Evolutionary conservation across 1,140 invertebrate species (phyloP).

Genomic region (Aphelinus certus): DNA sequence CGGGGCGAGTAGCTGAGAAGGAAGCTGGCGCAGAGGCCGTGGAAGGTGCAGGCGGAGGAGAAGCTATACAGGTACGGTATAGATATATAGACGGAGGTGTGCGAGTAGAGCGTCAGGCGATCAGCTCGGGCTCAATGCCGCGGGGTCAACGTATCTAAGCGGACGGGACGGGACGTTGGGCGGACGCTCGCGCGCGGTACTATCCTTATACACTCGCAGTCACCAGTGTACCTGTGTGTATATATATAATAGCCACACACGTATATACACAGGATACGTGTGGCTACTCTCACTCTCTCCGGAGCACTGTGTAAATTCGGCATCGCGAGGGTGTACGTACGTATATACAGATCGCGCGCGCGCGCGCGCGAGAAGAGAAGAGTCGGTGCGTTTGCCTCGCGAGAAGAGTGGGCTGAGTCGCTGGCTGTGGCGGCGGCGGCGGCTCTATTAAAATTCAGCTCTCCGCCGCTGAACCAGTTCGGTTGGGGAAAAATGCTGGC

Average conservation of each 20-base stretch:
- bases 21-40: too few relatives aligned
- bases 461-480: background rate
- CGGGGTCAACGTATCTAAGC: conserved; percentile 30
- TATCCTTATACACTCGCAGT: too few relatives aligned
- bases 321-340: too few relatives aligned
- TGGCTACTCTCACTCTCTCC: conserved; percentile 43
- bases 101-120: too few relatives aligned
- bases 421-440: conserved; percentile 35
- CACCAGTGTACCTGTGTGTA: too few relatives aligned
- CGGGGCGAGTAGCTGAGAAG: too few relatives aligned
- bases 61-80: too few relatives aligned
- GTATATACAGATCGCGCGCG: conserved; percentile 17
- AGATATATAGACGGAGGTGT: too few relatives aligned
- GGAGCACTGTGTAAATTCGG: conserved; percentile 33
- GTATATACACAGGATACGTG: conserved; percentile 27
- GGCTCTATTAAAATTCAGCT: conserved; percentile 19
- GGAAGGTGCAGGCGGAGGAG: too few relatives aligned
- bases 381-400: conserved; percentile 26
- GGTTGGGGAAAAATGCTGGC: conserved; percentile 19
- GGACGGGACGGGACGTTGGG: background rate
- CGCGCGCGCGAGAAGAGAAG: conserved; percentile 39
- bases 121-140: background rate
- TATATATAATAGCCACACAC: background rate
- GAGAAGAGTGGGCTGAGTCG: conserved; percentile 9
- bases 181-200: background rate